Evolutionary conservation across 2,888 invertebrate species (phyloP).

Genomic region (Ectemnius continuus): DNA sequence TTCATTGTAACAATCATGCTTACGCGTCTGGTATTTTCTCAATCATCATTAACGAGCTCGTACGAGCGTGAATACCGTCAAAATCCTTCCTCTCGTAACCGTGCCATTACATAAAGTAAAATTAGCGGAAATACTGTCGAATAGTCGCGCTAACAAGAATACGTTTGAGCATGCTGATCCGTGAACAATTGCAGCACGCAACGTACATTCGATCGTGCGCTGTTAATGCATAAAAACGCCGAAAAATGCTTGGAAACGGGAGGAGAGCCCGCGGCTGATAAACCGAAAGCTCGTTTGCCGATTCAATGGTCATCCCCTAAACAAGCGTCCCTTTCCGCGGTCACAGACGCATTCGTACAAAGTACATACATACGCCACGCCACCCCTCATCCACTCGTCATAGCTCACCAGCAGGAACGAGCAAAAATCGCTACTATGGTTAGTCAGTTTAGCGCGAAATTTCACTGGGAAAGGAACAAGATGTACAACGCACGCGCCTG

Average conservation of each 20-base stretch:
- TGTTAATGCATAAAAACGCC: not conserved
- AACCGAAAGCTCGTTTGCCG: conserved; percentile 14
- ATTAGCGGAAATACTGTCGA: too few species aligned
- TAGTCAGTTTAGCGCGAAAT: not conserved
- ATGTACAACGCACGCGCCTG: not conserved
- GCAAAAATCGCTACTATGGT: not conserved
- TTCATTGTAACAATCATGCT: too few species aligned
- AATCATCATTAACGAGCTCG: too few species aligned
- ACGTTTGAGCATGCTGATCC: too few species aligned
- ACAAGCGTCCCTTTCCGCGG: conserved; percentile 13
- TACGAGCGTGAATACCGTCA: too few species aligned
- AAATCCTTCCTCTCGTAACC: too few species aligned
- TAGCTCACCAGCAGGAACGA: not conserved
- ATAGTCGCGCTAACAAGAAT: too few species aligned
- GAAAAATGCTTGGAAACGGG: conserved; percentile 20
- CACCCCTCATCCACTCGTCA: not conserved
- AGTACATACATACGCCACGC: conserved; percentile 4
- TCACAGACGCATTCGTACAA: not conserved
- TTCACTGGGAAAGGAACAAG: not conserved
- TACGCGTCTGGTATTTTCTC: too few species aligned
- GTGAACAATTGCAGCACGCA: too few species aligned
- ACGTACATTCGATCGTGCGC: too few species aligned
- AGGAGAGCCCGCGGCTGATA: conserved; percentile 2
- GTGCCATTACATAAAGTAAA: too few species aligned
- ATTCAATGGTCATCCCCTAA: conserved; percentile 17